Evolutionary conservation across 2,797 vertebrate species (phyloP), one percentile per base, ranked within the genome.

Genomic region (Eurystomus glaucurus): DNA sequence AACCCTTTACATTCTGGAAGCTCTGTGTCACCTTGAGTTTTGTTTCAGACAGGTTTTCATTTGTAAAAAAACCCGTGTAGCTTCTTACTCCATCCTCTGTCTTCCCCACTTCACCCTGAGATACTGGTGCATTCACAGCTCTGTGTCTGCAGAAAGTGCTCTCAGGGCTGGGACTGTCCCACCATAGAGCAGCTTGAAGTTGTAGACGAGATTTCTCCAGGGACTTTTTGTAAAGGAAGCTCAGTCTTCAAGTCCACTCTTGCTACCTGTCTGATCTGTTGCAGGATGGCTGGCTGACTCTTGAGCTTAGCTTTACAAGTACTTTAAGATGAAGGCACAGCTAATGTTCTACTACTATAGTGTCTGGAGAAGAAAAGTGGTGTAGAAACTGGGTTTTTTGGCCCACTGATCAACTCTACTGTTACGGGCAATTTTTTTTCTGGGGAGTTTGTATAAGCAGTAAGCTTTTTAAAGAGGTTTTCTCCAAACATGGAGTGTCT

Each of bases 361-460:
- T 8, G 6, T 55, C 43, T 92, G 28, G 23, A 69, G 37, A 33
- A 72, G 29, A 20, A 69, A 3, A 50, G 35, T 58, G 8, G 4
- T 60, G 13, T 39, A 48, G 43, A 10, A 66, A 7, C 9, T 19
- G 3, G 21, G 13, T 35, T 10, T 25, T 57, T 85, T 58, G 21
- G 2, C 6, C 1, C 4, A n/a, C 31, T 0, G 0, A 68, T 48
- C 0, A 0, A 19, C 12, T 29, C 35, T 26, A 21, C 52, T 83
- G 33, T 75, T 74, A 29, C 26, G 33, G 28, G 23, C 23, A 43
- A 13, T 61, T 91, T 93, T 71, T 61, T 91, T 93, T 75, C 21
- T 61, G 31, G 3, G 11, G 5, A 83, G 12, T 58, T 66, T 62
- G 2, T 57, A 48, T 57, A 58, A 85, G 41, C 2, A 18, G 26